phyloP scores from a whole-genome alignment of 2,113 vertebrate genomes.

The pig (Sus scrofa) region DNA sequence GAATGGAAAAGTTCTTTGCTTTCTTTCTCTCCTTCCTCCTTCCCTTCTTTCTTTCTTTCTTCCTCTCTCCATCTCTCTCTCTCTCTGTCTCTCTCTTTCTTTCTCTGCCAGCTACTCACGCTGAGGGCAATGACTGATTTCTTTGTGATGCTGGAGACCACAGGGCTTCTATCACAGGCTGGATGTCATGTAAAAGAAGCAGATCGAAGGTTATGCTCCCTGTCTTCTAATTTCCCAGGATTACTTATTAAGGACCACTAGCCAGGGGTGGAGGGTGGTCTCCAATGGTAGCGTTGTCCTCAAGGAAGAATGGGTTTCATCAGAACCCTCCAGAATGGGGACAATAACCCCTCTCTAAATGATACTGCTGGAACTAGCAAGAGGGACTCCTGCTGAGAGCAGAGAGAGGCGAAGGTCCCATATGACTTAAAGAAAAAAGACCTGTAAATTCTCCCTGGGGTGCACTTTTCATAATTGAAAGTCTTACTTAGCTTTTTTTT shows the following conservation, averaged over 20 bases:
- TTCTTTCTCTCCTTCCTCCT: no score
- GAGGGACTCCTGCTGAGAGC: not conserved
- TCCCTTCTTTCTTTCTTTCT: not conserved
- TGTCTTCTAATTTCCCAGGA: not conserved
- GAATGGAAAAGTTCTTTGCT: no score
- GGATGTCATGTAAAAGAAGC: not conserved
- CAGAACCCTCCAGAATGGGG: not conserved
- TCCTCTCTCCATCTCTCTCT: no score
- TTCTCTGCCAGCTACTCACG: no score
- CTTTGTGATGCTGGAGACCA: not conserved
- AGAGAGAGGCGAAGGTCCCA: no score
- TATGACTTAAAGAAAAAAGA: not conserved
- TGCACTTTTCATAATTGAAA: not conserved
- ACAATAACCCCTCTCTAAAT: no score
- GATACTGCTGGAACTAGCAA: rapidly evolving
- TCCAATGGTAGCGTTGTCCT: not conserved
- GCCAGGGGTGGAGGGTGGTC: rapidly evolving
- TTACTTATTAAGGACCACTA: not conserved
- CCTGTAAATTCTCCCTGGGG: not conserved
- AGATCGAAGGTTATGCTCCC: not conserved
- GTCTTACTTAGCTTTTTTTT: no score
- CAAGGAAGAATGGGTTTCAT: not conserved
- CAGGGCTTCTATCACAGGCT: not conserved
- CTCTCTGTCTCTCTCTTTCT: no score
- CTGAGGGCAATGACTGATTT: not conserved